Evolutionary conservation across 2,113 vertebrate species (phyloP), one percentile per base, ranked within the genome.

Genomic region (Tragelaphus imberbis): DNA sequence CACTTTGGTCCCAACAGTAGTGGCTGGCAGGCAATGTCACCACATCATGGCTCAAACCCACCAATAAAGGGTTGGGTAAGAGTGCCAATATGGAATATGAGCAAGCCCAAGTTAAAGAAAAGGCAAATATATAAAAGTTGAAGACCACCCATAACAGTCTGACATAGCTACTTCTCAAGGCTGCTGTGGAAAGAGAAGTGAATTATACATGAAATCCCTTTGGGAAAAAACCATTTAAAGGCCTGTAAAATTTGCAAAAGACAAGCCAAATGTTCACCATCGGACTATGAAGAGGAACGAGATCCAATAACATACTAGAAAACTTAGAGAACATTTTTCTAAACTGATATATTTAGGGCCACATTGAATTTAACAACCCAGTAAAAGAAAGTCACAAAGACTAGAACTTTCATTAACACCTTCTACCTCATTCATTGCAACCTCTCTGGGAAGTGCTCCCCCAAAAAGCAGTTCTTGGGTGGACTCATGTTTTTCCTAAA

Each of bases 51-150:
- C 75, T 96, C 84, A 92, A 63, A 77, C 33, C 58, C 28, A 68
- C 65, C 88, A 61, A 59, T 44, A 88, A 92, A 88, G 49, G 58
- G 2, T 21, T 14, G 21, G 33, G 30, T 21, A 85, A n/a, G 84
- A 82, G 17, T 81, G 53, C 90, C 95, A 90, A 14, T 21, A 59
- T 49, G 88, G 82, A 95, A 86, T 30, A 88, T 49, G 59, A 97
- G 75, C 75, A 93, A 91, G 61, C 90, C 88, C 88, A 80, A 94
- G 61, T 90, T 82, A 94, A 95, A 97, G 77, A 79, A 88, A 97
- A 97, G 88, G 51, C 61, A 97, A 97, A 98, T 84, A 92, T 71
- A 85, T 88, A 94, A 97, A 97, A 96, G 53, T 59, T 36, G 49
- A 97, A 77, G 94, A 90, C 91, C 94, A 97, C 94, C 84, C 93